A percentile compares a stretch with the other conserved stretches of the same genome.
Conservation (phyloP, 37 sponge, comb jelly and placozoan genomes). For the Agelas oroides region DNA sequence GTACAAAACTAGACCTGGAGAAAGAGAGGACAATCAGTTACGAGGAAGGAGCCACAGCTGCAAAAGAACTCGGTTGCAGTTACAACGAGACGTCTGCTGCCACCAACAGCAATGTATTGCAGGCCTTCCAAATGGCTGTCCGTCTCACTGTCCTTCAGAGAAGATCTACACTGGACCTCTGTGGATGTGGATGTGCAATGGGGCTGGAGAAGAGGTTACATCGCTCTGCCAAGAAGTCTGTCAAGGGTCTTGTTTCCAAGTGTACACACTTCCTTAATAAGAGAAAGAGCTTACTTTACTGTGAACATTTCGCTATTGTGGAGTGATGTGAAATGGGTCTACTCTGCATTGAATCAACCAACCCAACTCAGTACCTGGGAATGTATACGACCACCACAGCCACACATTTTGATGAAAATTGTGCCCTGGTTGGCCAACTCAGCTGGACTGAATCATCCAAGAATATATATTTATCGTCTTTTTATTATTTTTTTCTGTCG, state of each 20-base stretch:
- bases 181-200: not conserved
- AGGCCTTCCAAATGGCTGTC: conserved; percentile 1
- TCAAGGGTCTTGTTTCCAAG: not conserved
- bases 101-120: not conserved
- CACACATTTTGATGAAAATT: too few relatives aligned
- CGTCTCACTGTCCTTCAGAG: not conserved
- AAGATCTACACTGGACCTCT: not conserved
- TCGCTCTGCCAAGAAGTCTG: not conserved
- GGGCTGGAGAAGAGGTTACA: not conserved
- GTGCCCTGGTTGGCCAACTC: too few relatives aligned
- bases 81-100: conserved; percentile 64
- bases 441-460: too few relatives aligned
- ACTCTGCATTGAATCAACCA: too few relatives aligned
- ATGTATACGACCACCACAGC: too few relatives aligned
- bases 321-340: too few relatives aligned
- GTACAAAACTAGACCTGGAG: conserved; percentile 46
- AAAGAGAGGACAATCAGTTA: conserved; percentile 16
- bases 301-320: too few relatives aligned
- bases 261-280: not conserved
- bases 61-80: conserved; percentile 24
- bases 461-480: too few relatives aligned
- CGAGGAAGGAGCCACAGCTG: conserved; percentile 14
- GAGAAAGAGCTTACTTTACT: not conserved
- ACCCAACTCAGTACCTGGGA: too few relatives aligned
- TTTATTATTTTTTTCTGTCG: too few relatives aligned